Evolutionary conservation across 2,113 vertebrate species (phyloP).

Genomic region (Pyxicephalus adspersus): DNA sequence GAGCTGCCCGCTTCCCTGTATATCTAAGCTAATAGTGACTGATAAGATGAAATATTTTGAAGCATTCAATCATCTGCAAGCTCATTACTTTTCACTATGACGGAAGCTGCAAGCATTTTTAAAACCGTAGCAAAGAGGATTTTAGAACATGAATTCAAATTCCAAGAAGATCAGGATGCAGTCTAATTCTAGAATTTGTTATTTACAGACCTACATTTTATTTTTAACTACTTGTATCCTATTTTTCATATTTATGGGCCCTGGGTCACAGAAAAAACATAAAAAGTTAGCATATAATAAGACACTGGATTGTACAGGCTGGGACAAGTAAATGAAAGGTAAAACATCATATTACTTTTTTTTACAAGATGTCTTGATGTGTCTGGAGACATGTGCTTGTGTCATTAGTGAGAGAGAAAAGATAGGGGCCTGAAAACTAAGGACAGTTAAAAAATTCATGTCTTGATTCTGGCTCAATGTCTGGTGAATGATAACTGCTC

Average conservation of each 20-base stretch:
- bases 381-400: too few relatives aligned
- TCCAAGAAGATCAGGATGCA: neutral
- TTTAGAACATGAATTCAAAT: neutral
- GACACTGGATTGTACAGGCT: too few relatives aligned
- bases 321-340: too few relatives aligned
- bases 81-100: conserved; percentile 35
- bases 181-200: neutral
- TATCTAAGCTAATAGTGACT: conserved; percentile 23
- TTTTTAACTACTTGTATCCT: neutral
- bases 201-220: neutral
- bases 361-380: too few relatives aligned
- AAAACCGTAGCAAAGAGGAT: neutral
- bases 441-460: too few relatives aligned
- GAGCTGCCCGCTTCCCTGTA: conserved; percentile 5
- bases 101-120: neutral
- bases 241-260: neutral
- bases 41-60: conserved; percentile 25
- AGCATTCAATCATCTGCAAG: conserved; percentile 16
- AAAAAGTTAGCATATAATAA: too few relatives aligned
- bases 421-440: too few relatives aligned
- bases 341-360: too few relatives aligned
- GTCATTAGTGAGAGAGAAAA: too few relatives aligned
- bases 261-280: too few relatives aligned
- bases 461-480: too few relatives aligned
- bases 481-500: too few relatives aligned